Evolutionary conservation across 2,113 vertebrate genomes (phyloP).

Genomic region (Vulpes ferrilata): DNA sequence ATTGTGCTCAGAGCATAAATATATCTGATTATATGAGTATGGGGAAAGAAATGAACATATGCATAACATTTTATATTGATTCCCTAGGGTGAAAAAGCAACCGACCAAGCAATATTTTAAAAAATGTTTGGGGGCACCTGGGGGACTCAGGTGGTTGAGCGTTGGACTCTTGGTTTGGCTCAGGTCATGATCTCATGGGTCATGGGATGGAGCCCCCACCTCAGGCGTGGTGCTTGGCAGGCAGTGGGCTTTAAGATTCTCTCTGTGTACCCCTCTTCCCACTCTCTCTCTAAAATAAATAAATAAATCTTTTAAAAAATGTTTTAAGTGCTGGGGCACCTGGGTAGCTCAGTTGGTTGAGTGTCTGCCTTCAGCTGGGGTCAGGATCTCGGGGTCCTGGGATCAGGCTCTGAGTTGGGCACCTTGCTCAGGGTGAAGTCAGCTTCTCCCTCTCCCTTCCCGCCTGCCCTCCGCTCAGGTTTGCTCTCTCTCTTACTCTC

Average conservation of each 20-base stretch:
- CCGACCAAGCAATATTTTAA: background rate
- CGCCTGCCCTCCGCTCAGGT: background rate
- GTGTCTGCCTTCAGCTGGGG: background rate
- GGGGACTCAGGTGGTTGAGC: background rate
- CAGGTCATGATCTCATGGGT: background rate
- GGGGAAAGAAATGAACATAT: background rate
- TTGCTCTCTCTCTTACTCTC: background rate
- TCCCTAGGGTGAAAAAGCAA: background rate
- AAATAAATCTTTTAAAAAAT: background rate
- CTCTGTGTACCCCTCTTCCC: background rate
- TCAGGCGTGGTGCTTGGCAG: background rate
- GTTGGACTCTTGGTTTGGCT: background rate
- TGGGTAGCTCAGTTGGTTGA: background rate
- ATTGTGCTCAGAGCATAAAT: background rate
- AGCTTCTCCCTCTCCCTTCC: background rate
- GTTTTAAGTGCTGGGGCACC: background rate
- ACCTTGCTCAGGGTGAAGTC: background rate
- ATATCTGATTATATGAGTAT: background rate
- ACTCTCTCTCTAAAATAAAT: background rate
- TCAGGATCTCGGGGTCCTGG: background rate
- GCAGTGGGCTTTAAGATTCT: background rate
- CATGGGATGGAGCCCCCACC: background rate
- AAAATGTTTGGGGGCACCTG: background rate
- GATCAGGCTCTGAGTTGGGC: background rate
- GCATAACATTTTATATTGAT: background rate